Evolutionary conservation across 2,113 vertebrate species (phyloP), one percentile per base, ranked within the genome.

Genomic region (Rhadina sibilatrix): DNA sequence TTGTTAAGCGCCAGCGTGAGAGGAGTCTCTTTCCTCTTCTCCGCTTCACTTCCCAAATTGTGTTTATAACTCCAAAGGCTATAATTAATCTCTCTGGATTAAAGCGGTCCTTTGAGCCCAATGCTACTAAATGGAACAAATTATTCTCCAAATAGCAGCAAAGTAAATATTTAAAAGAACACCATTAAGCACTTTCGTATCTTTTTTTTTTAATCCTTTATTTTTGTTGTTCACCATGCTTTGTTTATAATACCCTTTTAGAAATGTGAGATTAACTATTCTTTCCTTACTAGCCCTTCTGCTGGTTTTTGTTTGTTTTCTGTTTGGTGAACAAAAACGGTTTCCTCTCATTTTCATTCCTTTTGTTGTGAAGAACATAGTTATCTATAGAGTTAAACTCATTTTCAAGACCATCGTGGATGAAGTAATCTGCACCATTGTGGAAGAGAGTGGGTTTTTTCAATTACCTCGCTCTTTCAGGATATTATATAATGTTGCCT

Each of bases 31-130:
- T 47, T 75, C 28, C 87, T 64, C 56, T 89, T 33, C 77, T 76
- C 31, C 86, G 59, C 61, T 83, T 65, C 13, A 18, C 57, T 54
- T 83, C 88, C 84, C 83, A 82, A 91, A 92, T 80, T 80, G 66
- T 84, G 93, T 87, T 71, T 90, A 40, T 66, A 90, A 65, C 90
- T 96, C 88, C 50, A 79, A 95, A 69, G 68, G 78, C 94, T 96
- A 54, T 97, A 96, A 97, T 97, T 95, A 97, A 96, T 97, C 97
- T 96, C 96, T 83, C 91, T 38, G 89, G 97, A 96, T 88, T 97
- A 96, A 87, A 66, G 78, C 23, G 1, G 70, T 97, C 97, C 94
- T 95, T 83, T 94, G 97, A 96, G 94, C 65, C 89, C 92, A 88
- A 76, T 83, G 79, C 88, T 66, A 46, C 89, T 98, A 96, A 96